Evolutionary conservation across 37 sponge, comb jelly and placozoan genomes (phyloP).

Genomic region (Mnemiopsis leidyi): DNA sequence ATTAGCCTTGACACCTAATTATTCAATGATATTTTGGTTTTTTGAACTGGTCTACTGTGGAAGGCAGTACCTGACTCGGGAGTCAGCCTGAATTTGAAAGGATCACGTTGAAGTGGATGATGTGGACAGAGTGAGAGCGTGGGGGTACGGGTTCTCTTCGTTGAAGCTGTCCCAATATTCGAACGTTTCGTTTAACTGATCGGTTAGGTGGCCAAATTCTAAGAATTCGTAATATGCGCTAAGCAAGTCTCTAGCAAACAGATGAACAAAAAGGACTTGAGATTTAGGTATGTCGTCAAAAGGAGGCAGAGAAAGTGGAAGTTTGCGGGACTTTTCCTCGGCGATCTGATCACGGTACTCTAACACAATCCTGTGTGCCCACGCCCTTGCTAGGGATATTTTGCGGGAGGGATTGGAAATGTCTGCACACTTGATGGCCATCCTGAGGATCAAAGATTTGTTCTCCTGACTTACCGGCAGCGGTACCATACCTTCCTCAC

Average conservation of each 20-base stretch:
- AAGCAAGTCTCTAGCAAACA: conserved; percentile 80
- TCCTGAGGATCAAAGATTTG: conserved; percentile 71
- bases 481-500: conserved; percentile 55
- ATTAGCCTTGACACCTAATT: no score
- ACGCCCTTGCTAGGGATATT: conserved; percentile 69
- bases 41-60: no score
- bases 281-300: conserved; percentile 85
- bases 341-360: conserved; percentile 89
- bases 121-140: neutral
- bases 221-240: conserved; percentile 69
- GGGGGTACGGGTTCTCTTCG: conserved; percentile 52
- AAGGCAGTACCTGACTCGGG: no score
- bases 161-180: conserved; percentile 18
- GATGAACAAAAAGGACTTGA: conserved; percentile 85
- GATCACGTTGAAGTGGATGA: conserved; percentile 1
- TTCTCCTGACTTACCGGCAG: conserved; percentile 66
- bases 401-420: conserved; percentile 82
- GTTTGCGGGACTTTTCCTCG: conserved; percentile 74
- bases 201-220: conserved; percentile 56
- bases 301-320: conserved; percentile 78
- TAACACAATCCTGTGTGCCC: conserved; percentile 77
- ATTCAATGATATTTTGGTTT: no score
- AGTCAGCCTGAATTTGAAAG: no score
- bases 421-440: conserved; percentile 88
- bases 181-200: conserved; percentile 47